Percentiles rank a stretch among this genome's conserved stretches.
These are phyloP conservation scores for Stomatorhinus ivindoensis DNA, from an alignment of 2,113 vertebrate genomes.

Conservation along the genomic window DNA sequence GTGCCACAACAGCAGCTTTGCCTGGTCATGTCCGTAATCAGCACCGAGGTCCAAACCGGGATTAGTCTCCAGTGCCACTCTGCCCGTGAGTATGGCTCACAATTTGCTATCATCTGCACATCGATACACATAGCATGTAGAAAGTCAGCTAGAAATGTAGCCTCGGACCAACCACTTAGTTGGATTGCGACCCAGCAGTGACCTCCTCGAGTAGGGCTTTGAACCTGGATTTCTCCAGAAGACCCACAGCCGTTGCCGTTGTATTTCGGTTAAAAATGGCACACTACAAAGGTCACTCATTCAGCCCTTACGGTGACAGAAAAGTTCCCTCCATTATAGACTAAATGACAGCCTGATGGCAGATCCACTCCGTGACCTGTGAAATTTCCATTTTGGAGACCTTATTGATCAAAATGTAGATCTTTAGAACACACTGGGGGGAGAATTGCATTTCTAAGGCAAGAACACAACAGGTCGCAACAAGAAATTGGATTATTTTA, in stretches of 20 bases:
- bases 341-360: slow-evolving; percentile 46
- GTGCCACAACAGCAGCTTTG: not conserved
- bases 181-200: not conserved
- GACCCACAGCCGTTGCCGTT: not conserved
- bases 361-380: slow-evolving; percentile 40
- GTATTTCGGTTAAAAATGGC: not conserved
- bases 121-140: not conserved
- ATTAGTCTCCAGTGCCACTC: not conserved
- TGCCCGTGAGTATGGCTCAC: not conserved
- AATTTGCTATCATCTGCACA: not conserved
- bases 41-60: not conserved
- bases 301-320: not conserved
- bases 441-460: slow-evolving; percentile 45
- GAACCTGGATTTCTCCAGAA: not conserved
- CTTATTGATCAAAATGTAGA: slow-evolving; percentile 38
- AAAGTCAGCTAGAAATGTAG: not conserved
- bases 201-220: not conserved
- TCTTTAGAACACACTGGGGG: slow-evolving; percentile 27
- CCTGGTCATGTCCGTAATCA: not conserved
- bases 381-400: slow-evolving; percentile 37
- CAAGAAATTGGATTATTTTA: slow-evolving; percentile 16
- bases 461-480: slow-evolving; percentile 23
- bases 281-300: not conserved
- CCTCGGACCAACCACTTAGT: not conserved
- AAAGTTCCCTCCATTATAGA: slow-evolving; percentile 23